Evolutionary conservation across 2,888 invertebrate species (phyloP), one percentile per base, ranked within the genome.

Genomic region (Exocentrus adspersus): DNA sequence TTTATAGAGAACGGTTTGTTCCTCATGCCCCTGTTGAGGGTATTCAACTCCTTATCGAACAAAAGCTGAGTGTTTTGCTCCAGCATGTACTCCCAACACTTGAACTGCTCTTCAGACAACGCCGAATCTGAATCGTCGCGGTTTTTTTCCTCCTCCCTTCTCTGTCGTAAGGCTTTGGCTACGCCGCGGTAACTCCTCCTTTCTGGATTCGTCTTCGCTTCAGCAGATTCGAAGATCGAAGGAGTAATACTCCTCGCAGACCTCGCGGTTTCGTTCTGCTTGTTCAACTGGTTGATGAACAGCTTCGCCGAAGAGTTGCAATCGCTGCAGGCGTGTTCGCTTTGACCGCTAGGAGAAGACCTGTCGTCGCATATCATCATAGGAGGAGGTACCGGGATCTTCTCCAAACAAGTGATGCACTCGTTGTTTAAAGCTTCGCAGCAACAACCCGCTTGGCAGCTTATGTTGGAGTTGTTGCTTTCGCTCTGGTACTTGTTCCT

Each of bases 1-100:
- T 87, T 85, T 20, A 87, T 77, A 60, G 85, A 83, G 72, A 86
- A 84, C 0, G 87, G 85, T 32, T 81, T 80, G 72, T 86, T 86
- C 16, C 87, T 86, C 62, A 84, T 83, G 0, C 87, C 88, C 77
- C 88, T 88, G 0, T 88, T 88, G 30, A 93, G 92, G 76, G 94
- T 93, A 43, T 70, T 61, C 51, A 94, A 81, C 80, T 95, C 95
- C 78, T 94, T 94, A 80, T 94, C 94, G 75, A 95, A 95, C 1
- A 95, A 78, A 78, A 94, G 85, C 78, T 94, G 94, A 0, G 94
- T 94, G 75, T 95, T 95, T 80, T 94, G 93, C 78, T 95, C 95
- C 50, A 95, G 82, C 93, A 95, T 94, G 75, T 95, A 95, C 75
- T 95, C 95, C 95, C 95, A 95, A 78, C 94, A 95, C 78, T 94